A percentile compares a stretch with the other conserved stretches of the same genome.
Conservation (phyloP, 2,888 invertebrate species). For the Plagiodera versicolora region DNA sequence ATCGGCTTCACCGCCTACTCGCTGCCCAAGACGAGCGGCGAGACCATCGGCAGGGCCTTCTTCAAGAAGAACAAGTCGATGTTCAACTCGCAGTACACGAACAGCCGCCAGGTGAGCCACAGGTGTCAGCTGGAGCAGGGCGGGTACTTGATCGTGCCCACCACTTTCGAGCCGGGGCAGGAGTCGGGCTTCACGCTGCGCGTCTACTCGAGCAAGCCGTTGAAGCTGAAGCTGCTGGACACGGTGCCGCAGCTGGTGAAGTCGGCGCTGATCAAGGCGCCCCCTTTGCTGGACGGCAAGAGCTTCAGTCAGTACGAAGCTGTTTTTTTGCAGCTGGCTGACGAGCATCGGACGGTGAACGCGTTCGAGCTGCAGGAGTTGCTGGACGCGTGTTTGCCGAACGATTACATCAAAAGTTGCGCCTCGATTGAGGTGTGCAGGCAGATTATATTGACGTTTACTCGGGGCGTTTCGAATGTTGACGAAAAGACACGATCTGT, state of each 20-base stretch:
- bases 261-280: slow-evolving; percentile 76
- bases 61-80: slow-evolving; percentile 85
- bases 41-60: slow-evolving; percentile 77
- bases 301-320: slow-evolving; percentile 86
- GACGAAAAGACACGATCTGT: no score
- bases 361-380: slow-evolving; percentile 90
- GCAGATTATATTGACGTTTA: slow-evolving; percentile 85
- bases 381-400: slow-evolving; percentile 86
- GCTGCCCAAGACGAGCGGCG: slow-evolving; percentile 68
- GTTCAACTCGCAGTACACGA: slow-evolving; percentile 88
- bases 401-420: slow-evolving; percentile 93
- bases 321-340: slow-evolving; percentile 85
- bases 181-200: slow-evolving; percentile 87
- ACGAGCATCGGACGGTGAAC: slow-evolving; percentile 87
- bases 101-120: slow-evolving; percentile 78
- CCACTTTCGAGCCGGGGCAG: slow-evolving; percentile 88
- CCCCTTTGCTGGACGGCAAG: slow-evolving; percentile 68
- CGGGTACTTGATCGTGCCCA: slow-evolving; percentile 82
- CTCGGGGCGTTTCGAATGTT: no score
- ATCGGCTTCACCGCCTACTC: slow-evolving; percentile 89
- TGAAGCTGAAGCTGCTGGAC: slow-evolving; percentile 75
- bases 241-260: slow-evolving; percentile 69
- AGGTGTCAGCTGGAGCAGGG: slow-evolving; percentile 75
- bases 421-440: slow-evolving; percentile 90
- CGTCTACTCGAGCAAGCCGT: slow-evolving; percentile 75